Percentiles rank a stretch among this genome's conserved stretches.
phyloP scores from a whole-genome alignment of 2,797 vertebrate genomes.

The Typhlichthys eigenmanni region DNA sequence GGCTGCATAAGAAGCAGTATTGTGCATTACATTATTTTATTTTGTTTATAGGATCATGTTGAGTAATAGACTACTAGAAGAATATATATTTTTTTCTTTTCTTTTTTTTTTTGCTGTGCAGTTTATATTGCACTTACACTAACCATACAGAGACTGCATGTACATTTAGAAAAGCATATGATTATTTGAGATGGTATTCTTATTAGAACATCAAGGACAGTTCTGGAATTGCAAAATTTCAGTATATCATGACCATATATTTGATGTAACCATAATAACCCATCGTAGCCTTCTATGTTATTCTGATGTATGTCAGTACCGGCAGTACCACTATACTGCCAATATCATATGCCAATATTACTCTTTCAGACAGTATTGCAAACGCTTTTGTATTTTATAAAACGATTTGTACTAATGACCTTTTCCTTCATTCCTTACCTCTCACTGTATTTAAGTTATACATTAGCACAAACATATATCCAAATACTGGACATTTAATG shows the following conservation, averaged over 20 bases:
- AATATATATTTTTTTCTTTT: constrained; percentile 48
- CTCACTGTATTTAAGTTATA: constrained; percentile 68
- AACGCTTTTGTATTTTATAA: constrained; percentile 85
- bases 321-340: constrained; percentile 68
- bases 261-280: constrained; percentile 25
- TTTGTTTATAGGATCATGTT: constrained; percentile 79
- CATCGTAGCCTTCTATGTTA: constrained; percentile 37
- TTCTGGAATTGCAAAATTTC: constrained; percentile 36
- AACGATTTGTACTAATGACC: constrained; percentile 77
- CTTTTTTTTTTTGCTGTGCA: constrained; percentile 76
- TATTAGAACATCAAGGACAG: constrained; percentile 42
- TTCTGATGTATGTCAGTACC: constrained; percentile 70
- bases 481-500: constrained; percentile 68
- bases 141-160: constrained; percentile 28
- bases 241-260: constrained; percentile 35
- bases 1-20: constrained; percentile 76
- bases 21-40: constrained; percentile 82
- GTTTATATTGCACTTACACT: constrained; percentile 71
- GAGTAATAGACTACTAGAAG: constrained; percentile 72
- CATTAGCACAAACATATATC: constrained; percentile 70
- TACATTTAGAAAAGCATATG: constrained; percentile 35
- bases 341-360: constrained; percentile 58
- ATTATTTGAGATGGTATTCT: constrained; percentile 38
- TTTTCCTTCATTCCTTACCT: constrained; percentile 50
- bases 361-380: constrained; percentile 80